These are phyloP conservation scores for Odocoileus hemionus DNA, from an alignment of 2,113 vertebrate species.

Conservation along the genomic window DNA sequence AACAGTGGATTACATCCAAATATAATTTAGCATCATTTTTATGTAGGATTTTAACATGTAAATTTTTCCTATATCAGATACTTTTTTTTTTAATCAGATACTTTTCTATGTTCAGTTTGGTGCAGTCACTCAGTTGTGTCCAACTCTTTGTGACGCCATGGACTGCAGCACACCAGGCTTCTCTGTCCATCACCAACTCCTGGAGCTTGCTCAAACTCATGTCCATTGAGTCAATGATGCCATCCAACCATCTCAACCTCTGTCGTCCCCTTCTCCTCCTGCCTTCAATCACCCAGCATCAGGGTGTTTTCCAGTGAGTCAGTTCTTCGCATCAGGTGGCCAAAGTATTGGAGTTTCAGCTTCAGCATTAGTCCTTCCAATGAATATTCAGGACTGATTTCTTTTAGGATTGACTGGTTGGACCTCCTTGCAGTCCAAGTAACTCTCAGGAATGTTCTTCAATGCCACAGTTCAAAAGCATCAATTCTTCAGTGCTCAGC, in stretches of 20 bases:
- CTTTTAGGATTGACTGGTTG: not conserved
- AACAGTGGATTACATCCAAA: not conserved
- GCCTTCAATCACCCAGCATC: not conserved
- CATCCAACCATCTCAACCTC: not conserved
- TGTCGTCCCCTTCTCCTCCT: not conserved
- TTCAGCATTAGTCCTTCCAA: not conserved
- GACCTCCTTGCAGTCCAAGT: not conserved
- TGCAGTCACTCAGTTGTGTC: not conserved
- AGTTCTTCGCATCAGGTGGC: not conserved
- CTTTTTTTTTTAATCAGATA: not conserved
- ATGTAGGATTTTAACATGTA: not conserved
- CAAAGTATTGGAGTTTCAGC: not conserved
- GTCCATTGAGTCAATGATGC: not conserved
- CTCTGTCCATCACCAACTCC: not conserved
- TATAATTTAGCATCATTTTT: not conserved
- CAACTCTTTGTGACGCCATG: not conserved
- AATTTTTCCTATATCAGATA: not conserved
- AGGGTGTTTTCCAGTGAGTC: not conserved
- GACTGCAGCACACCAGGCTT: not conserved
- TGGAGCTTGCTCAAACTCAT: not conserved
- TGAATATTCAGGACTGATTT: not conserved
- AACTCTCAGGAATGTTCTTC: not conserved
- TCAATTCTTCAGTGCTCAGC: not conserved
- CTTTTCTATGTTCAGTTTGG: not conserved
- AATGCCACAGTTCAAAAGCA: not conserved